Percentiles rank a stretch among this genome's conserved stretches.
Evolutionary conservation across 2,113 vertebrate genomes (phyloP).

Genomic region (Sphyrna mokarran): DNA sequence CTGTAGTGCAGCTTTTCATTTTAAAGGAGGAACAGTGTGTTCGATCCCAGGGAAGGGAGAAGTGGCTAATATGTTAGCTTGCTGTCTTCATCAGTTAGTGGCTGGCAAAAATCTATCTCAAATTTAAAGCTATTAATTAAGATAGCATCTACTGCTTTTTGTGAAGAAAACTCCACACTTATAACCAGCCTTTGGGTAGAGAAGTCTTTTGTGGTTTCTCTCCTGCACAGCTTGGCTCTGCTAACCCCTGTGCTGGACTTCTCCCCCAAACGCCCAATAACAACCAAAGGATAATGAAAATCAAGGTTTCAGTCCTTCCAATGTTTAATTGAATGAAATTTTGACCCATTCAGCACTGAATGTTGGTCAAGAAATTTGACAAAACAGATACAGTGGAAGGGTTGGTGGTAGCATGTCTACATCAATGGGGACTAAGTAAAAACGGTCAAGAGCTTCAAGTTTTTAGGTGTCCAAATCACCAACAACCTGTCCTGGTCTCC

Average conservation of each 20-base stretch:
- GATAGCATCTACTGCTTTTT: not conserved
- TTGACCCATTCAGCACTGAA: not conserved
- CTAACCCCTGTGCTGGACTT: not conserved
- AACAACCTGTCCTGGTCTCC: no score
- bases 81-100: not conserved
- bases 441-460: no score
- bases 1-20: not conserved
- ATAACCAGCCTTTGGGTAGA: not conserved
- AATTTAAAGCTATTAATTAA: not conserved
- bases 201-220: not conserved
- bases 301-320: not conserved
- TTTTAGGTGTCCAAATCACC: no score
- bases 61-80: not conserved
- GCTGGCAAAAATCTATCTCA: not conserved
- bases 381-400: not conserved
- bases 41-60: not conserved
- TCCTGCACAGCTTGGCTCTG: not conserved
- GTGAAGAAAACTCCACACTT: not conserved
- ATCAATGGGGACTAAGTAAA: no score
- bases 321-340: not conserved
- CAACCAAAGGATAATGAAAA: not conserved
- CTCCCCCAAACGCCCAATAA: no score
- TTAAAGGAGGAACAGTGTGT: not conserved
- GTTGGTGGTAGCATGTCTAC: not conserved
- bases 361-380: not conserved